These are phyloP conservation scores for Auanema freiburgensis DNA, from an alignment of 2,888 invertebrate species.

Conservation along the genomic window DNA sequence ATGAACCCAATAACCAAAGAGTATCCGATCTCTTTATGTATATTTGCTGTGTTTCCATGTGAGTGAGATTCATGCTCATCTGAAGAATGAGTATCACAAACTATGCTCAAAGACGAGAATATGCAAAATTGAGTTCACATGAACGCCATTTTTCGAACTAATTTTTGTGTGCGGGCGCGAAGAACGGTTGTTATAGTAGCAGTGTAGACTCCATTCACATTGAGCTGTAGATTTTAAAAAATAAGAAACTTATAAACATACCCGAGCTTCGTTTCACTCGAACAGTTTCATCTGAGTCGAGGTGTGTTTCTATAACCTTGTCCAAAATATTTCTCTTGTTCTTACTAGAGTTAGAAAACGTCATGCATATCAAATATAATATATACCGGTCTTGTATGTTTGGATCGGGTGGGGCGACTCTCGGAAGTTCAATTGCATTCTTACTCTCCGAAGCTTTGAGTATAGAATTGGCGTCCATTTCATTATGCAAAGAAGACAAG, in stretches of 20 bases:
- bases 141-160: no score
- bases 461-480: background rate
- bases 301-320: no score
- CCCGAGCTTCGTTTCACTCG: background rate
- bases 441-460: background rate
- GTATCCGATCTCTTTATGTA: constrained; percentile 75
- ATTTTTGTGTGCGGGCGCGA: no score
- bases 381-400: constrained; percentile 1
- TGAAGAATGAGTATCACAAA: no score
- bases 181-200: no score
- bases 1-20: constrained; percentile 92
- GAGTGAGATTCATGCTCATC: constrained; percentile 13
- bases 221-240: no score
- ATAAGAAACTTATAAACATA: constrained; percentile 11
- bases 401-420: constrained; percentile 4
- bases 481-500: background rate
- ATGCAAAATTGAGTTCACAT: no score
- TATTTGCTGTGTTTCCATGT: constrained; percentile 12
- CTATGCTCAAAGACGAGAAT: no score
- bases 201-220: no score
- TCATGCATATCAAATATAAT: background rate
- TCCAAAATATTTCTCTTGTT: no score
- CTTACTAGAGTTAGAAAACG: no score
- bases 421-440: constrained; percentile 8
- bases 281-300: no score